A percentile compares a stretch with the other conserved stretches of the same genome.
phyloP scores from a whole-genome alignment of 2,113 vertebrate genomes.

The Salminus brasiliensis region DNA sequence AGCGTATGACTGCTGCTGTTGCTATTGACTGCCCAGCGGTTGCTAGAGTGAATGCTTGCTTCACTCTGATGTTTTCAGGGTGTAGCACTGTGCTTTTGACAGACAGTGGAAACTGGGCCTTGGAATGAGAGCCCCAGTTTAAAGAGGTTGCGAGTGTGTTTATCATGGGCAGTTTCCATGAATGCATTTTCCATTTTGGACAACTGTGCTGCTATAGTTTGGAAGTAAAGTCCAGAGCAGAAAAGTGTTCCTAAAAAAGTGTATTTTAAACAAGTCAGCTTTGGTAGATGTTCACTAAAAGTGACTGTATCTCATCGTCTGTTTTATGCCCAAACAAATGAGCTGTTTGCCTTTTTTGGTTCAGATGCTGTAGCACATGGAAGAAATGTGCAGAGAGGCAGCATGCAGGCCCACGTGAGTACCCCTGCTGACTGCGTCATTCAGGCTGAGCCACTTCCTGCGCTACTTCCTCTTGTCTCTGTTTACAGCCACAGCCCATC shows the following conservation, averaged over 20 bases:
- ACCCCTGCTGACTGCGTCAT: conserved; percentile 29
- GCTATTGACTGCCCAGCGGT: background rate
- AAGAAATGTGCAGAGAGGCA: conserved; percentile 11
- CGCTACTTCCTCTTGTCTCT: conserved; percentile 51
- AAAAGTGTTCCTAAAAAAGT: background rate
- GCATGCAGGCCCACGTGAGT: conserved; percentile 13
- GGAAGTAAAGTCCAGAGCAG: background rate
- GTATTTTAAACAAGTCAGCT: background rate
- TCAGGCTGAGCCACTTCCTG: conserved; percentile 42
- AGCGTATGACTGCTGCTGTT: background rate
- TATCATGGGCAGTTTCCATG: background rate
- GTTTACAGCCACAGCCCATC: conserved; percentile 51
- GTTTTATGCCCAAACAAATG: background rate
- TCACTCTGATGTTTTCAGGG: background rate
- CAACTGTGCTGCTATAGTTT: no score
- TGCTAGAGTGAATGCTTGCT: background rate
- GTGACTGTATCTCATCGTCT: background rate
- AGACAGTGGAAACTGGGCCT: conserved; percentile 7
- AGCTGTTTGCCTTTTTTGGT: background rate
- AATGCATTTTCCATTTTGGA: background rate
- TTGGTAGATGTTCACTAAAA: background rate
- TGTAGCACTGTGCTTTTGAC: conserved; percentile 12
- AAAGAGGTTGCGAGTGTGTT: background rate
- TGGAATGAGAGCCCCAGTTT: background rate
- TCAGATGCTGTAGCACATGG: conserved; percentile 22